Evolutionary conservation across 2,113 vertebrate species (phyloP).

Genomic region (Leucoraja erinaceus): DNA sequence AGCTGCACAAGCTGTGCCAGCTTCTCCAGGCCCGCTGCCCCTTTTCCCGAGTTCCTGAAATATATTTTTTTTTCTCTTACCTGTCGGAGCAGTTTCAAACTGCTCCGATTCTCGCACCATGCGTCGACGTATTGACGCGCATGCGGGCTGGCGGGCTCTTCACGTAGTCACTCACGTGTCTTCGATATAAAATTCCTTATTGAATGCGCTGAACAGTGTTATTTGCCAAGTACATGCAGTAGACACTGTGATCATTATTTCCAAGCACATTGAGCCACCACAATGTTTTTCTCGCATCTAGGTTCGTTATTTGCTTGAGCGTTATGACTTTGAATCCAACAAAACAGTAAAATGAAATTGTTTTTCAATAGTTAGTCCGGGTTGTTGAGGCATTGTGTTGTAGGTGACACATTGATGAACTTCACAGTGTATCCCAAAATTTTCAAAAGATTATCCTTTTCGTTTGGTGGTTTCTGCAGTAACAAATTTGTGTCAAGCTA

Average conservation of each 20-base stretch:
- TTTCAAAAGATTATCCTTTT: background rate
- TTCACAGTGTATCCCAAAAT: background rate
- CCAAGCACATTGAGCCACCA: no score
- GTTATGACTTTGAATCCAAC: background rate
- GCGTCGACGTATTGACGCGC: no score
- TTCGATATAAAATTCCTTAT: no score
- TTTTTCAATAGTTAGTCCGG: background rate
- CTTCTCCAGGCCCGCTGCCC: no score
- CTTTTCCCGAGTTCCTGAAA: no score
- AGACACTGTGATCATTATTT: background rate
- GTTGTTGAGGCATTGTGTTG: background rate
- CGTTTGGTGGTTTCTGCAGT: background rate
- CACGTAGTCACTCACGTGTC: no score
- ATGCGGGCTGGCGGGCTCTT: no score
- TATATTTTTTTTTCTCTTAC: no score
- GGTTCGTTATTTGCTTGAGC: background rate
- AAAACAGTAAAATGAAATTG: background rate
- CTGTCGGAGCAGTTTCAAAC: no score
- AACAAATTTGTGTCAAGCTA: background rate
- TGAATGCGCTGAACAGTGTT: background rate
- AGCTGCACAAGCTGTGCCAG: no score
- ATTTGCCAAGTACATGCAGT: no score
- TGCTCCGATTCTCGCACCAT: no score
- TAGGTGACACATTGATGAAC: background rate
- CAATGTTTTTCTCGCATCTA: background rate